phyloP scores from a whole-genome alignment of 2,888 invertebrate genomes.

The Rhagium mordax region DNA sequence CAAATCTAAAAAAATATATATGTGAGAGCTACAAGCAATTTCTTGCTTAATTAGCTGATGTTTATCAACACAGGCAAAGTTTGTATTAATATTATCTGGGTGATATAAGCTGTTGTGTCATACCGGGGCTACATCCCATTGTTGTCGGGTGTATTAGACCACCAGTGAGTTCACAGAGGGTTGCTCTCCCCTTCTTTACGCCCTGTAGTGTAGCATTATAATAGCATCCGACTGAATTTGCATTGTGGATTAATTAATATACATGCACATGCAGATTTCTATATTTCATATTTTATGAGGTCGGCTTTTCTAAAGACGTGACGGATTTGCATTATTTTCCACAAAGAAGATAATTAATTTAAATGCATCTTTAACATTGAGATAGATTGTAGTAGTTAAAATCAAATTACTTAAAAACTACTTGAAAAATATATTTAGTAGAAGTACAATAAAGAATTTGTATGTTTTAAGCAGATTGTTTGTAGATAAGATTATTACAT shows the following conservation, averaged over 20 bases:
- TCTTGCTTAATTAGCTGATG: slow-evolving; percentile 33
- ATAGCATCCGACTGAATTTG: slow-evolving; percentile 64
- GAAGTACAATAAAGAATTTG: too few relatives aligned
- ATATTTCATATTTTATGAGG: slow-evolving; percentile 48
- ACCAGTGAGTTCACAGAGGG: slow-evolving; percentile 67
- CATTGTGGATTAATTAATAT: slow-evolving; percentile 66
- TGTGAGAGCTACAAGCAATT: not conserved
- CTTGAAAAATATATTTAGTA: too few relatives aligned
- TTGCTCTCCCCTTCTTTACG: slow-evolving; percentile 50
- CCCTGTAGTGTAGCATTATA: slow-evolving; percentile 62
- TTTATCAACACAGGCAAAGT: slow-evolving; percentile 51
- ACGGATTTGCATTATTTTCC: not conserved
- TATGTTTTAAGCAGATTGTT: too few relatives aligned
- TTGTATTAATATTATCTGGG: slow-evolving; percentile 61
- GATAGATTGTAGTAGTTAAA: too few relatives aligned
- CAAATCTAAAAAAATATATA: not conserved
- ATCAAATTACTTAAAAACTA: too few relatives aligned
- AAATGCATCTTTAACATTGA: too few relatives aligned
- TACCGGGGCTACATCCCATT: slow-evolving; percentile 61
- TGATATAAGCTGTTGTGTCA: slow-evolving; percentile 63
- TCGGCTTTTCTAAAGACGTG: slow-evolving; percentile 21
- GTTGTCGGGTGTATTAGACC: slow-evolving; percentile 64
- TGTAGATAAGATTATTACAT: too few relatives aligned
- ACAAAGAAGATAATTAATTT: not conserved
- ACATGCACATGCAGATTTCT: slow-evolving; percentile 55